Percentiles rank a stretch among this genome's conserved stretches.
phyloP scores from a whole-genome alignment of 2,797 vertebrate species.

The Hydrolagus colliei region DNA sequence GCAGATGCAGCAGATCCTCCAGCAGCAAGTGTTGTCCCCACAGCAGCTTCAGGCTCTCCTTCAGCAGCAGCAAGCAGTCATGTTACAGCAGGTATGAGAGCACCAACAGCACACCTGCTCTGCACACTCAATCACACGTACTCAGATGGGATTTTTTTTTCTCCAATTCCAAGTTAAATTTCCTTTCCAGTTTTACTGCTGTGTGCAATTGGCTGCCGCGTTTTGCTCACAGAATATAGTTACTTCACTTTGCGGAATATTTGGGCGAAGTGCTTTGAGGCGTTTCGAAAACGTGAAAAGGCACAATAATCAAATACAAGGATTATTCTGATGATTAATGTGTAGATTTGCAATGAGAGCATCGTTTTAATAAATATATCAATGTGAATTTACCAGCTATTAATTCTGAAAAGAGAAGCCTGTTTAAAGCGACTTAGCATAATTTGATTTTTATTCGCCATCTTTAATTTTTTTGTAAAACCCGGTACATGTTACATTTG shows the following conservation, averaged over 20 bases:
- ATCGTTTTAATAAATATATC: neutral
- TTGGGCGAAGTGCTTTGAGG: too few relatives aligned
- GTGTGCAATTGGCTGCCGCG: too few relatives aligned
- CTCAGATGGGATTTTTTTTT: neutral
- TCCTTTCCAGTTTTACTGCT: neutral
- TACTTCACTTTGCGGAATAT: too few relatives aligned
- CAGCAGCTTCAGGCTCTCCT: conserved; percentile 97
- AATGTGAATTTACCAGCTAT: neutral
- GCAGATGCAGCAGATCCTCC: conserved; percentile 99
- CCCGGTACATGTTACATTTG: neutral
- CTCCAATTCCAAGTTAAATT: neutral
- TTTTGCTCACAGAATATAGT: too few relatives aligned
- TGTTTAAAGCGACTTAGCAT: too few relatives aligned
- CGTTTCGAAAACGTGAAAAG: too few relatives aligned
- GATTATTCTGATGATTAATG: too few relatives aligned
- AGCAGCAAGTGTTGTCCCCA: conserved; percentile 96
- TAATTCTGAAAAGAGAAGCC: neutral
- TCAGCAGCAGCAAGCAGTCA: conserved; percentile 96
- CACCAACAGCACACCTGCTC: conserved; percentile 56
- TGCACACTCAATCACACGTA: conserved; percentile 37
- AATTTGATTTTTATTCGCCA: neutral
- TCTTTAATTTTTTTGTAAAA: neutral
- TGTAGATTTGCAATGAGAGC: neutral
- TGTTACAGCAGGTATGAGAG: conserved; percentile 89
- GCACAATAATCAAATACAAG: too few relatives aligned